Conservation (phyloP, 2,797 vertebrate genomes). For the Neopelma chrysocephalum region DNA sequence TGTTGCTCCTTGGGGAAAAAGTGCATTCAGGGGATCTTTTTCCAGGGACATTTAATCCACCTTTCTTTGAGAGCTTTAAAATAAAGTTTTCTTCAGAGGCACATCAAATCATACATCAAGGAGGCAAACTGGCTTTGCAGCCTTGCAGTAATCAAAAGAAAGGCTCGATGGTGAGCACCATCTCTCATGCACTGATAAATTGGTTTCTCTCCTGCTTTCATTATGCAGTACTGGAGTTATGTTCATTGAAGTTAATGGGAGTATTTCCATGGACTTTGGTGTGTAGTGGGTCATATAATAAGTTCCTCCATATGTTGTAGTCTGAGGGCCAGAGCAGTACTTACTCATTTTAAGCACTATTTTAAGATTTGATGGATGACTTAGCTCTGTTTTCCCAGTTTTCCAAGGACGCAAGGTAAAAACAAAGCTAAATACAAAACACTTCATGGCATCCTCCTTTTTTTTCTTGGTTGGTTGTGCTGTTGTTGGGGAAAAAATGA, state of each 20-base stretch:
- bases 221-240: constrained; percentile 7
- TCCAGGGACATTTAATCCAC: constrained; percentile 16
- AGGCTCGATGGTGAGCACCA: not conserved
- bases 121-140: constrained; percentile 1
- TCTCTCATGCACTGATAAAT: not conserved
- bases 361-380: constrained; percentile 76
- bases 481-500: constrained; percentile 66
- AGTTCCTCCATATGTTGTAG: not conserved
- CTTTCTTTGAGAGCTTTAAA: constrained; percentile 4
- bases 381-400: constrained; percentile 60
- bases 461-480: constrained; percentile 18
- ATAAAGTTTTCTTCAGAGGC: constrained; percentile 44
- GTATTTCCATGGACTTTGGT: constrained; percentile 41
- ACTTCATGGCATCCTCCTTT: constrained; percentile 29
- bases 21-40: not conserved
- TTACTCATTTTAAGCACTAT: constrained; percentile 72
- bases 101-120: constrained; percentile 13
- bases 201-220: constrained; percentile 22
- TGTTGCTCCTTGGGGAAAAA: not conserved
- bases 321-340: constrained; percentile 29
- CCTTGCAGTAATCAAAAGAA: not conserved
- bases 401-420: constrained; percentile 66
- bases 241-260: constrained; percentile 33
- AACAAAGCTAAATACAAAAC: constrained; percentile 59
- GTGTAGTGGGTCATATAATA: constrained; percentile 24